Percentiles rank a stretch among this genome's conserved stretches.
These are phyloP conservation scores for Drosophila murphyi DNA, from an alignment of 1,140 invertebrate genomes.

Conservation along the genomic window DNA sequence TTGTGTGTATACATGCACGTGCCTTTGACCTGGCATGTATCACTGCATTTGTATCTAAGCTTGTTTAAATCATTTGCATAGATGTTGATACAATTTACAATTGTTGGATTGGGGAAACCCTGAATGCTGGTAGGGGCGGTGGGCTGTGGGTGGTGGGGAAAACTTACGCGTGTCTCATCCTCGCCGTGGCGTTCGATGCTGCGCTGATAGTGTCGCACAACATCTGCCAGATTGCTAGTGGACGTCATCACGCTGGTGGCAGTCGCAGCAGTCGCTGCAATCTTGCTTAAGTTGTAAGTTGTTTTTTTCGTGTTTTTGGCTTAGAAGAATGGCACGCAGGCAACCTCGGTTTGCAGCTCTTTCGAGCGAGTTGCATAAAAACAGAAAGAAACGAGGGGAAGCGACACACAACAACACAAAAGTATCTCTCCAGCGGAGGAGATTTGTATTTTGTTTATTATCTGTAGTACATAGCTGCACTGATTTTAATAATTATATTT, in stretches of 20 bases:
- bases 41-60: not conserved
- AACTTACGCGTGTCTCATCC: constrained; percentile 87
- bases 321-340: constrained; percentile 66
- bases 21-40: not conserved
- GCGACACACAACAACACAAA: constrained; percentile 18
- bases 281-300: constrained; percentile 15
- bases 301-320: constrained; percentile 2
- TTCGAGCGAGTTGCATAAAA: constrained; percentile 24
- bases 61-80: not conserved
- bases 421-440: constrained; percentile 24
- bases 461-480: constrained; percentile 28
- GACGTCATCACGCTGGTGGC: constrained; percentile 54
- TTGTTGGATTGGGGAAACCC: not conserved
- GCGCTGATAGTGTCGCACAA: constrained; percentile 87
- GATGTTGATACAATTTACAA: not conserved
- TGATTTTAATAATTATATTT: constrained; percentile 10
- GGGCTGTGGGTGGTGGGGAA: not conserved
- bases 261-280: constrained; percentile 15
- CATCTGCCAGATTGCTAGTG: constrained; percentile 71
- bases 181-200: constrained; percentile 87
- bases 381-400: not conserved
- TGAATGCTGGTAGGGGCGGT: not conserved
- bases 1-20: constrained; percentile 6
- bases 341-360: constrained; percentile 49
- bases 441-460: constrained; percentile 13